phyloP scores from a whole-genome alignment of 2,888 invertebrate genomes.

The Synergus itoensis region DNA sequence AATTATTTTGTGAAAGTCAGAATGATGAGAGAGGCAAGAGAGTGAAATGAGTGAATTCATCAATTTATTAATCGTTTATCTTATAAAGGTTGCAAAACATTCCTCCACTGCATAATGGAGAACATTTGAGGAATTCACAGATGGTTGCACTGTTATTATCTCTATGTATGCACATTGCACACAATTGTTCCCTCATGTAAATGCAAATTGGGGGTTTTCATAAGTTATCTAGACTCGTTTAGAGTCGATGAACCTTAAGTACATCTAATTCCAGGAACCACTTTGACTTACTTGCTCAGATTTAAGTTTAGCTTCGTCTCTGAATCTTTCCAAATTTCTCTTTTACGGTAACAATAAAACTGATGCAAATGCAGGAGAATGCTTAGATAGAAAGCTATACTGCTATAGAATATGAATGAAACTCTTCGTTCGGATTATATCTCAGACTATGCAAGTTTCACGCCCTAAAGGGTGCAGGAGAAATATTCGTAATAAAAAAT shows the following conservation, averaged over 20 bases:
- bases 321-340: slow-evolving; percentile 10
- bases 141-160: neutral
- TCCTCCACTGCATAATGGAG: neutral
- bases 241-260: slow-evolving; percentile 45
- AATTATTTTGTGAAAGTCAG: neutral
- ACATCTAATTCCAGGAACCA: slow-evolving; percentile 32
- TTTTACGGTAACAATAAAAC: slow-evolving; percentile 34
- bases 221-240: slow-evolving; percentile 52
- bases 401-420: slow-evolving; percentile 26
- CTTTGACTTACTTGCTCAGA: slow-evolving; percentile 35
- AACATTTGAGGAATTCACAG: neutral
- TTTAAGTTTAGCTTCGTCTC: slow-evolving; percentile 7
- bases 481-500: slow-evolving; percentile 25
- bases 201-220: slow-evolving; percentile 54
- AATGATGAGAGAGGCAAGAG: neutral
- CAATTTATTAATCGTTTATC: neutral
- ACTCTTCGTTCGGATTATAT: slow-evolving; percentile 6
- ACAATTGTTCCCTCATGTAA: slow-evolving; percentile 42
- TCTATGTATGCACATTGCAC: neutral
- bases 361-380: slow-evolving; percentile 24
- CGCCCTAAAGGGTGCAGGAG: slow-evolving; percentile 1
- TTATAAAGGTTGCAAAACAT: neutral
- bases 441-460: neutral
- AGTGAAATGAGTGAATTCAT: neutral
- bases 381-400: slow-evolving; percentile 17